phyloP scores from a whole-genome alignment of 2,888 invertebrate species.

The Alloplasta piceator region DNA sequence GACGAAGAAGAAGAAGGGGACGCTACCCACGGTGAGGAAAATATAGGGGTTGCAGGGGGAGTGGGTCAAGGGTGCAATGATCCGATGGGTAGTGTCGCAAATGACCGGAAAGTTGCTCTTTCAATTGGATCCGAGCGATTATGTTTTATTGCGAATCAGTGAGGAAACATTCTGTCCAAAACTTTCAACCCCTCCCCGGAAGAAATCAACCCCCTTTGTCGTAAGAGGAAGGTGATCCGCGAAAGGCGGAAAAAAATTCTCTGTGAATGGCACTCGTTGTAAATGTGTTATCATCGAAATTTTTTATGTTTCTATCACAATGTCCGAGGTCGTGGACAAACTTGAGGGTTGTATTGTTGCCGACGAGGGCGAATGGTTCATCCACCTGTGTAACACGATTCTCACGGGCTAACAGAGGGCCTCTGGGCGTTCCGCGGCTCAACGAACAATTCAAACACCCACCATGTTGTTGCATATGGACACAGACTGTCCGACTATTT shows the following conservation, averaged over 20 bases:
- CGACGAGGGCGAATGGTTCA: conserved; percentile 49
- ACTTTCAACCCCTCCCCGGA: too few species aligned
- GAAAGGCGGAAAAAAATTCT: too few species aligned
- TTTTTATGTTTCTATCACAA: conserved; percentile 44
- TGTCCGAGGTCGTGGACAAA: conserved; percentile 3
- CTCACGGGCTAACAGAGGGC: conserved; percentile 61
- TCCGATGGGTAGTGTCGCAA: conserved; percentile 54
- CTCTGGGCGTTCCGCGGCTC: conserved; percentile 56
- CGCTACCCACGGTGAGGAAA: too few species aligned
- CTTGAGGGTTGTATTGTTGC: conserved; percentile 19
- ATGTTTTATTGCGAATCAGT: conserved; percentile 1
- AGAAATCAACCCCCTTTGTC: too few species aligned
- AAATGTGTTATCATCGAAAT: conserved; percentile 1
- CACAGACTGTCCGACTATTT: conserved; percentile 36
- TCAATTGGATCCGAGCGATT: neutral
- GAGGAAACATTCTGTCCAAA: neutral
- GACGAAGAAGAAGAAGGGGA: conserved; percentile 11
- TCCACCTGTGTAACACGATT: conserved; percentile 67
- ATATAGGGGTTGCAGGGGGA: neutral
- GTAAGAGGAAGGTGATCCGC: too few species aligned
- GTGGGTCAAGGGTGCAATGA: conserved; percentile 22
- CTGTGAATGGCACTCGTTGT: too few species aligned
- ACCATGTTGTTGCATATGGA: conserved; percentile 39
- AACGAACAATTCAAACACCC: conserved; percentile 57
- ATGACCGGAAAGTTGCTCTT: conserved; percentile 55